phyloP scores from a whole-genome alignment of 2,797 vertebrate genomes.

The Heterohyrax brucei region DNA sequence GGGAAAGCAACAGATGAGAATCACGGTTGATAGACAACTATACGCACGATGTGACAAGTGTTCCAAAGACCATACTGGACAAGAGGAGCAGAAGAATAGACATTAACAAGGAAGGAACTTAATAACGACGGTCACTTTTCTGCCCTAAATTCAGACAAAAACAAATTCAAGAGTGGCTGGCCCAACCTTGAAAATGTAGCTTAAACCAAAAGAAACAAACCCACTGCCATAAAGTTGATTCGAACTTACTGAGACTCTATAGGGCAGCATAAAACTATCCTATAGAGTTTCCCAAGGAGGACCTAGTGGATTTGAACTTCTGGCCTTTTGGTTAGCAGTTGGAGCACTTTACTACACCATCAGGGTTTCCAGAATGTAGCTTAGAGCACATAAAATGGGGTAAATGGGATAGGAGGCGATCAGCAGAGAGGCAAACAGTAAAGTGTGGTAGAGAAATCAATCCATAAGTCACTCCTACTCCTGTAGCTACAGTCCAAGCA shows the following conservation, averaged over 20 bases:
- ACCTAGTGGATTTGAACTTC: too few species aligned
- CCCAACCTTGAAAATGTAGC: not conserved
- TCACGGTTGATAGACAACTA: not conserved
- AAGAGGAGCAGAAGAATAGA: not conserved
- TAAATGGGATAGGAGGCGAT: not conserved
- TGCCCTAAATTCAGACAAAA: not conserved
- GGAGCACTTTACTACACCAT: too few species aligned
- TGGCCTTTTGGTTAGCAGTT: too few species aligned
- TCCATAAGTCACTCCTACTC: not conserved
- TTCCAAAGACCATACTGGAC: not conserved
- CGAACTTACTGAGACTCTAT: too few species aligned
- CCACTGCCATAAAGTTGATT: too few species aligned
- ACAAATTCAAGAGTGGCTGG: not conserved
- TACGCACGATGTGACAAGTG: accelerated
- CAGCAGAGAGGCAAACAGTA: not conserved
- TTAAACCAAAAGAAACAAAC: too few species aligned
- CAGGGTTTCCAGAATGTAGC: not conserved
- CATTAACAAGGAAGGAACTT: not conserved
- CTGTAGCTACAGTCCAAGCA: not conserved
- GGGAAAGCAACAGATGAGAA: not conserved
- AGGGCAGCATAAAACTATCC: too few species aligned
- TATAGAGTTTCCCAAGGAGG: too few species aligned
- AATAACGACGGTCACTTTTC: not conserved
- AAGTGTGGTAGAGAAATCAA: not conserved
- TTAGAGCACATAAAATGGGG: accelerated